phyloP scores from a whole-genome alignment of 2,113 vertebrate species.

The Hemiscyllium ocellatum region DNA sequence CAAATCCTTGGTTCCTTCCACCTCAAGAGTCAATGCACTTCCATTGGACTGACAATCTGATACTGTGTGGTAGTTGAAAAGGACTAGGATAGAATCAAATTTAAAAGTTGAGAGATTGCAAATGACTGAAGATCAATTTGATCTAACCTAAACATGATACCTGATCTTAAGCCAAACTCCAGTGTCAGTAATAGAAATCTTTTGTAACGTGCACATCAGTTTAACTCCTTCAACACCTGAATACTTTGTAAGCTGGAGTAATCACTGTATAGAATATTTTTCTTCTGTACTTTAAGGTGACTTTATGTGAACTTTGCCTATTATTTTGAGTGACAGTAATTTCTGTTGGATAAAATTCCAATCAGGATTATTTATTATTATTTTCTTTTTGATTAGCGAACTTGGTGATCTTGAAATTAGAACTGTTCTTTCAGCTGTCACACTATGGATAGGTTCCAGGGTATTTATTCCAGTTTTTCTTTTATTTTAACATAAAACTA shows the following conservation, averaged over 20 bases:
- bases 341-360: background rate
- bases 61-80: background rate
- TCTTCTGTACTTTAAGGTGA: background rate
- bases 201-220: background rate
- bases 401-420: background rate
- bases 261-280: background rate
- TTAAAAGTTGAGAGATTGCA: constrained; percentile 6
- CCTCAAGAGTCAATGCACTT: background rate
- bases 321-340: background rate
- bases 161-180: background rate
- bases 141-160: background rate
- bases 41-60: background rate
- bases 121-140: background rate
- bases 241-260: background rate
- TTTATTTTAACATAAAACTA: background rate
- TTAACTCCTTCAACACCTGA: background rate
- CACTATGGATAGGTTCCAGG: background rate
- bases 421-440: background rate
- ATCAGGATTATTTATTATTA: background rate
- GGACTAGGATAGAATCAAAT: background rate
- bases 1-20: background rate
- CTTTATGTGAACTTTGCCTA: background rate
- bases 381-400: background rate
- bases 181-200: background rate
- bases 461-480: background rate